These are phyloP conservation scores for Anoplius nigerrimus DNA, from an alignment of 2,888 invertebrate species.

Conservation along the genomic window DNA sequence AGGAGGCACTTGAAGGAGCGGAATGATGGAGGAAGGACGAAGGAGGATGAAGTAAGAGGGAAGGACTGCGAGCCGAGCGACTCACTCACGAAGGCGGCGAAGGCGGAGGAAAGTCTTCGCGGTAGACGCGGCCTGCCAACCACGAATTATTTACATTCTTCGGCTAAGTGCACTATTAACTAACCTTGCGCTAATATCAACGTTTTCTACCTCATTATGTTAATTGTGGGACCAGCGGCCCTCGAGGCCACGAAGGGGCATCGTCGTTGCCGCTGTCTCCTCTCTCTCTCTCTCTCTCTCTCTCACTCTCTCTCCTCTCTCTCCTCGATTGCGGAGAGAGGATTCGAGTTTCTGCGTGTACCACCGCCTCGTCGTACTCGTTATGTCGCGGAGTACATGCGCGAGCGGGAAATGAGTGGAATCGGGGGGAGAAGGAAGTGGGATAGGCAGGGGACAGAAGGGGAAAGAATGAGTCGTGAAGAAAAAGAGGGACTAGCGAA, in stretches of 20 bases:
- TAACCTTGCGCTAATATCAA: slow-evolving; percentile 67
- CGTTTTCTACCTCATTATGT: slow-evolving; percentile 66
- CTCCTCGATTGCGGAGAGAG: not conserved
- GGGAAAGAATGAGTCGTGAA: not conserved
- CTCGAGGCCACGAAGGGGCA: slow-evolving; percentile 52
- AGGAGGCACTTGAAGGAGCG: not conserved
- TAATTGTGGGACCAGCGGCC: slow-evolving; percentile 61
- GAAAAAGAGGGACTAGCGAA: not conserved
- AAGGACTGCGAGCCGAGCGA: not conserved
- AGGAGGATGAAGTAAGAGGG: not conserved
- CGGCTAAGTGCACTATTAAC: slow-evolving; percentile 66
- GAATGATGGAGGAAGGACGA: not conserved
- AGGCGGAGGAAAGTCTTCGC: slow-evolving; percentile 17
- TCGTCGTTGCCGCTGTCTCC: slow-evolving; percentile 20
- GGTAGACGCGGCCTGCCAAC: slow-evolving; percentile 29
- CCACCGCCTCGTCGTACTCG: slow-evolving; percentile 1
- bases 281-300: not conserved
- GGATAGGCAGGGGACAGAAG: not conserved
- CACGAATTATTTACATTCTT: slow-evolving; percentile 61
- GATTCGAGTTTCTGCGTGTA: not conserved
- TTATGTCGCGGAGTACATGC: slow-evolving; percentile 12
- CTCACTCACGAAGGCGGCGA: slow-evolving; percentile 16
- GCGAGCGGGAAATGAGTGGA: slow-evolving; percentile 5
- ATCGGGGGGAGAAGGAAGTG: not conserved
- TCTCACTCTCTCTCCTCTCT: not conserved